These are phyloP conservation scores for Phylloscopus collybita DNA, from an alignment of 2,797 vertebrate species.

Conservation along the genomic window DNA sequence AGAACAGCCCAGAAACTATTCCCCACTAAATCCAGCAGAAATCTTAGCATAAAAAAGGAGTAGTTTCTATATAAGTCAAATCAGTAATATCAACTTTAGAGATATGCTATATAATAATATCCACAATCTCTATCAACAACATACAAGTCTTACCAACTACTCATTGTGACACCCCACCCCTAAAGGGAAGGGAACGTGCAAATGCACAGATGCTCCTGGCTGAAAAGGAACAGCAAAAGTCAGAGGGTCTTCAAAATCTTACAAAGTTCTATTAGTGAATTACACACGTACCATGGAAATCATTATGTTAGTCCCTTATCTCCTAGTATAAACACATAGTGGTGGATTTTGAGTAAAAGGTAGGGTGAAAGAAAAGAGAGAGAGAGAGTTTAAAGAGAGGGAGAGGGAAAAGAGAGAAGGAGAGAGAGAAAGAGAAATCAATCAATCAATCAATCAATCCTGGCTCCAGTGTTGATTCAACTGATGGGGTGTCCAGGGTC, in stretches of 20 bases:
- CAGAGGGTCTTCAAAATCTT: neutral
- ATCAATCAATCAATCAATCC: neutral
- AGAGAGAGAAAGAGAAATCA: neutral
- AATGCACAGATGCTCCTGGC: neutral
- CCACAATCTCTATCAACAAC: neutral
- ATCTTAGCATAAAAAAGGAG: neutral
- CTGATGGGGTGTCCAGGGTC: neutral
- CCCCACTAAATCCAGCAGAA: neutral
- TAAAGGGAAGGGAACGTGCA: neutral
- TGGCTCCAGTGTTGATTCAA: neutral
- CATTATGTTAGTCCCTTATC: neutral
- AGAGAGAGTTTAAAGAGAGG: neutral
- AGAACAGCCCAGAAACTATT: neutral
- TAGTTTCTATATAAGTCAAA: neutral
- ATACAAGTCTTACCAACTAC: neutral
- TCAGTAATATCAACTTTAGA: neutral
- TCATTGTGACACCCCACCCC: neutral
- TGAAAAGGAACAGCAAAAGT: neutral
- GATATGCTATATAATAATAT: neutral
- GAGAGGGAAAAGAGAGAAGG: neutral
- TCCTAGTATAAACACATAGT: neutral
- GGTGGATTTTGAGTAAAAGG: neutral
- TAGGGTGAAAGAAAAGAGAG: neutral
- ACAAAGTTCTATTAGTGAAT: neutral
- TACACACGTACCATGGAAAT: neutral